Evolutionary conservation across 2,797 vertebrate species (phyloP), one percentile per base, ranked within the genome.

Genomic region (Catostomus latipinnis): DNA sequence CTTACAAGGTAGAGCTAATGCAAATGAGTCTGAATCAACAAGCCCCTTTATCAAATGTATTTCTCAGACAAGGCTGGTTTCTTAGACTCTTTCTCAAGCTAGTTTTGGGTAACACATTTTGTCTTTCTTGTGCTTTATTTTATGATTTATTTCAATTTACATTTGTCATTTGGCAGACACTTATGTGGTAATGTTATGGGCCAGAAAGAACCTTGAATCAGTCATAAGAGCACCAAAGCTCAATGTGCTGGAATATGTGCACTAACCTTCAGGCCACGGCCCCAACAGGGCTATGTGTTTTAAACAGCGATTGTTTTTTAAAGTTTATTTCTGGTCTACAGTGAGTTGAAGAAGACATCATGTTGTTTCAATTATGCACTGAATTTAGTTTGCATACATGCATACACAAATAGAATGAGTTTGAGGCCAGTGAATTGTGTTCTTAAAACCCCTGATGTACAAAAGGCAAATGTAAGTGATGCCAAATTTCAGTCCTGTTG

Each of bases 361-460:
- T 16, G 69, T 65, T 79, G 45, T 34, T 50, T 66, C 18, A 66
- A 58, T 80, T 66, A 66, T 13, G 12, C 53, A 9, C 53, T 10
- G 52, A 72, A 58, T 50, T 34, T 43, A 0, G 53, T 73, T 73
- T 73, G 53, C 78, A 80, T 73, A 50, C 45, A 80, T 58, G 70
- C 72, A 72, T 71, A 62, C 60, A 8, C 12, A 71, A 71, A 54
- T 63, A 75, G n/a, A 67, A 74, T 13, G 8, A 53, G 54, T 53
- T 11, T 8, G 46, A 18, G 57, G 6, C 46, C n/a, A 74, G 13
- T 18, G 45, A 71, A 14, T 22, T 34, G 43, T 6, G 65, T 22
- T 79, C 62, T n/a, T 46, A 46, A 46, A 65, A 13, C 34, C 52
- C 43, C 69, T 54, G 50, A 34, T 49, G 52, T 53, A 10, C 16